A percentile compares a stretch with the other conserved stretches of the same genome.
Evolutionary conservation across 2,888 invertebrate genomes (phyloP).

Genomic region (Ichneumoninae sp.): DNA sequence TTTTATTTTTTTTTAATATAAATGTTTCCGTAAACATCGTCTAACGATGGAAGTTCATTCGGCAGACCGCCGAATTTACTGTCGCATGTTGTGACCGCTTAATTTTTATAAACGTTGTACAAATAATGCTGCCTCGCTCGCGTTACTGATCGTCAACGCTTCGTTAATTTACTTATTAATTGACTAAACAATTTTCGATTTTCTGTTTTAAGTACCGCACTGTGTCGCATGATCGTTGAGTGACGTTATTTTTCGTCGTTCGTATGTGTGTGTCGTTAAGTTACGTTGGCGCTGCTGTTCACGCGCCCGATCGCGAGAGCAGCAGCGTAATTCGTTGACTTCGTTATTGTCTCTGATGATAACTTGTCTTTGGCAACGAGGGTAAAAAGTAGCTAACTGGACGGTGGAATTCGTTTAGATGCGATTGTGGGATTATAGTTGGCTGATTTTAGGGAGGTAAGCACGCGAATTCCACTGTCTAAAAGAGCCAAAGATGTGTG

Average conservation of each 20-base stretch:
- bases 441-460: conserved; percentile 58
- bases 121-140: conserved; percentile 18
- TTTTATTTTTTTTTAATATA: background rate
- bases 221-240: conserved; percentile 39
- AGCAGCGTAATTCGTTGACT: conserved; percentile 19
- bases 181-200: background rate
- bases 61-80: conserved; percentile 27
- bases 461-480: conserved; percentile 62
- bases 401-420: conserved; percentile 60
- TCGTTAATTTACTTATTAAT: conserved; percentile 14
- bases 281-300: conserved; percentile 50
- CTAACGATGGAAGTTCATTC: conserved; percentile 7
- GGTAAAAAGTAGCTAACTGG: conserved; percentile 9
- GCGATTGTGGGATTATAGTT: conserved; percentile 46
- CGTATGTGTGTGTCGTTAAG: conserved; percentile 38
- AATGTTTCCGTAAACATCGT: conserved; percentile 7
- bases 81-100: conserved; percentile 44
- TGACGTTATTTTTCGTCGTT: conserved; percentile 51
- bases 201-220: conserved; percentile 16
- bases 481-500: conserved; percentile 41
- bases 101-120: conserved; percentile 21
- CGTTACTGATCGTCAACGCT: conserved; percentile 18
- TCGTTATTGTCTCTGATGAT: conserved; percentile 10
- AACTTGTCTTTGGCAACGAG: conserved; percentile 12
- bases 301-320: conserved; percentile 24